Evolutionary conservation across 2,113 vertebrate genomes (phyloP).

Genomic region (Rhea americana): DNA sequence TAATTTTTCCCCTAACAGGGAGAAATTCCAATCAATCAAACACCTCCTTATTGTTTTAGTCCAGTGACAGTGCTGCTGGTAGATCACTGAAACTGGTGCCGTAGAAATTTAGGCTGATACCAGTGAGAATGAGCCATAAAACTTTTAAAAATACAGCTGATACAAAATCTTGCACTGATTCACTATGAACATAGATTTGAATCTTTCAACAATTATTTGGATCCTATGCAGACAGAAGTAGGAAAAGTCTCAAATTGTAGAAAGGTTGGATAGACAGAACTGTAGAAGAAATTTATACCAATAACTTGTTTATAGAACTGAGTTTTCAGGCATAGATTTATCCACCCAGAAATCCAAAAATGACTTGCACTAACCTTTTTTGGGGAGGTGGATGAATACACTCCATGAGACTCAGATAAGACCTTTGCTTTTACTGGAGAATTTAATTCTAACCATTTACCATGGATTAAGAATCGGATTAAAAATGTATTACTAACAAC

Average conservation of each 20-base stretch:
- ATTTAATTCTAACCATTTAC: slow-evolving; percentile 43
- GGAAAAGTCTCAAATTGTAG: not conserved
- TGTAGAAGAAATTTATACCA: not conserved
- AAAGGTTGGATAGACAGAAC: not conserved
- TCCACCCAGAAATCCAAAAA: not conserved
- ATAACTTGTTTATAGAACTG: fast-evolving
- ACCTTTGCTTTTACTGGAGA: not conserved
- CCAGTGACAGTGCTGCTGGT: not conserved
- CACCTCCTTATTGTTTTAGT: not conserved
- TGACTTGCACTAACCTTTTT: slow-evolving; percentile 27
- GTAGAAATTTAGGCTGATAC: not conserved
- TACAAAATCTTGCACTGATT: not conserved
- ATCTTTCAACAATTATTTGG: not conserved
- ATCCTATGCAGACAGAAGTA: not conserved
- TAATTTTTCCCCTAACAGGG: not conserved
- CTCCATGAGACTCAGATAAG: slow-evolving; percentile 20
- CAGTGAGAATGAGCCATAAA: not conserved
- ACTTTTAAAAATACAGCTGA: not conserved
- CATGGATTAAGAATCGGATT: slow-evolving; percentile 11
- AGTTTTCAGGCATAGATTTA: not conserved
- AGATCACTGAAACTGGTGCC: not conserved
- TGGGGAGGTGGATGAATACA: not conserved
- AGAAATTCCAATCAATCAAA: not conserved
- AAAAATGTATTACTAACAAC: slow-evolving; percentile 31
- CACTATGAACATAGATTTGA: not conserved